Percentiles rank a stretch among this genome's conserved stretches.
Conservation (phyloP, 2,888 invertebrate genomes). For the Xylophagus ater region DNA sequence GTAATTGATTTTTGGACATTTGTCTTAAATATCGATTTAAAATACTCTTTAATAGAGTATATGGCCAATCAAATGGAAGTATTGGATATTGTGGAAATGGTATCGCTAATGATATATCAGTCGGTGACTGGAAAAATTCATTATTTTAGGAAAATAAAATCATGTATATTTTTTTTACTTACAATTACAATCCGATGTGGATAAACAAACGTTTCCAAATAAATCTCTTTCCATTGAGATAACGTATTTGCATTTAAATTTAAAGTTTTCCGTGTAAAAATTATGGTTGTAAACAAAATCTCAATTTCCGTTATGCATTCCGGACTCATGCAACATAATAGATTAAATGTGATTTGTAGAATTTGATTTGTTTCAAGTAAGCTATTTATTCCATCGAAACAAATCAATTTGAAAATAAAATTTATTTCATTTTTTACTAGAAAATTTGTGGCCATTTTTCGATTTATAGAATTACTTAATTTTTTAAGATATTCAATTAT, state of each 20-base stretch:
- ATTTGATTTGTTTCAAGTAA: slow-evolving; percentile 26
- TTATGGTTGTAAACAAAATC: slow-evolving; percentile 45
- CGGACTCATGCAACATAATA: slow-evolving; percentile 47
- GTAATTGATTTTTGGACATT: slow-evolving; percentile 37
- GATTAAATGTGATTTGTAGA: slow-evolving; percentile 45
- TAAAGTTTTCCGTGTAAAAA: slow-evolving; percentile 51
- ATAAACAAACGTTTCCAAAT: slow-evolving; percentile 41
- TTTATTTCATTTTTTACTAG: slow-evolving; percentile 51
- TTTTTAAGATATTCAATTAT: slow-evolving; percentile 2
- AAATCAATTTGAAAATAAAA: slow-evolving; percentile 35
- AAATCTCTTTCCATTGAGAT: slow-evolving; percentile 42
- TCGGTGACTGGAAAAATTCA: slow-evolving; percentile 29
- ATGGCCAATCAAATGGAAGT: slow-evolving; percentile 71
- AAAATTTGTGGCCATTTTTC: slow-evolving; percentile 30
- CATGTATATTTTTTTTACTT: too few species aligned
- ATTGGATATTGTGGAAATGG: slow-evolving; percentile 50
- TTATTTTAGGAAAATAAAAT: slow-evolving; percentile 31
- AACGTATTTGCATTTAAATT: slow-evolving; percentile 44
- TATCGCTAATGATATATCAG: slow-evolving; percentile 39
- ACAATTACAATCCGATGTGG: slow-evolving; percentile 37
- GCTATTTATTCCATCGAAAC: slow-evolving; percentile 26
- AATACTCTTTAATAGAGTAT: slow-evolving; percentile 48
- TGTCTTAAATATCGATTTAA: slow-evolving; percentile 45
- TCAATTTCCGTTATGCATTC: slow-evolving; percentile 49
- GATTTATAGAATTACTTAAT: slow-evolving; percentile 7